A percentile compares a stretch with the other conserved stretches of the same genome.
Conservation (phyloP, 2,113 vertebrate genomes). For the Alaudala cheleensis region DNA sequence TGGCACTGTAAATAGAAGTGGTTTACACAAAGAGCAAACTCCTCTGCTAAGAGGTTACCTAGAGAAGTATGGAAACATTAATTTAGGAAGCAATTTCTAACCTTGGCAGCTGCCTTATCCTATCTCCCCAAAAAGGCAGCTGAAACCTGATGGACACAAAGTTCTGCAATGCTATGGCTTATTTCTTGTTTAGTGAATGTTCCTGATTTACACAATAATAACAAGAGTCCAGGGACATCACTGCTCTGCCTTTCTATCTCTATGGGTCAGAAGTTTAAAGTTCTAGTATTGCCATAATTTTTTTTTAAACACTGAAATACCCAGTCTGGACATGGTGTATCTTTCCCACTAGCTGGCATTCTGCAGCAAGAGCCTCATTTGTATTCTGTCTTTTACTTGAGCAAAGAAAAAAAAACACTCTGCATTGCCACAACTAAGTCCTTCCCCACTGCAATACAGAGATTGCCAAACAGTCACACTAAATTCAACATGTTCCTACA, state of each 20-base stretch:
- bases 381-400: neutral
- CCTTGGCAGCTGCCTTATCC: neutral
- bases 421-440: neutral
- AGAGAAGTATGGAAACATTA: neutral
- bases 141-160: neutral
- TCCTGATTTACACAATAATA: neutral
- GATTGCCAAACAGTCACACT: neutral
- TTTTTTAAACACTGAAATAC: neutral
- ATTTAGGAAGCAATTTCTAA: slow-evolving; percentile 4
- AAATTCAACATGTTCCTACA: neutral
- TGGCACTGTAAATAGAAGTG: neutral
- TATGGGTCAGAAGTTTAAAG: neutral
- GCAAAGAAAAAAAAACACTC: neutral
- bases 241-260: neutral
- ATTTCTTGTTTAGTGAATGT: neutral
- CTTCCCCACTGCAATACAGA: slow-evolving; percentile 7
- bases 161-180: neutral
- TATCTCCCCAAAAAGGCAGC: neutral
- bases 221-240: neutral
- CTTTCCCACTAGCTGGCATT: neutral
- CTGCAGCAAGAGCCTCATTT: slow-evolving; percentile 20
- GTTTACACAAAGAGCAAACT: neutral
- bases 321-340: neutral
- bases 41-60: neutral
- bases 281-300: neutral